phyloP scores from a whole-genome alignment of 2,797 vertebrate genomes.

The Sciaenops ocellatus region DNA sequence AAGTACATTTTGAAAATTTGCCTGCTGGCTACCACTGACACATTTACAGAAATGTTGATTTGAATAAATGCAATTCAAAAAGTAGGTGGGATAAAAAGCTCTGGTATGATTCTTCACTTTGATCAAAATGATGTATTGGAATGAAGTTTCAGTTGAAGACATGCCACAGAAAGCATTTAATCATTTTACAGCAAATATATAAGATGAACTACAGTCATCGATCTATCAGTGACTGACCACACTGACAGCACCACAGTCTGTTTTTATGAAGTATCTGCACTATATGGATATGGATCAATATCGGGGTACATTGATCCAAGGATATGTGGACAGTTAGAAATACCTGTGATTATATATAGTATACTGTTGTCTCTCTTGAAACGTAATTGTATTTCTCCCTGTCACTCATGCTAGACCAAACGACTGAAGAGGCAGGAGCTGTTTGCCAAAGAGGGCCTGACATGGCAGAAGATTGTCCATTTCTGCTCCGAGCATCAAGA shows the following conservation, averaged over 20 bases:
- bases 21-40: neutral
- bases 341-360: conserved; percentile 1
- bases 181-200: neutral
- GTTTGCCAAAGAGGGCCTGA: conserved; percentile 89
- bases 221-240: neutral
- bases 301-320: neutral
- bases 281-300: neutral
- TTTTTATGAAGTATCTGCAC: neutral
- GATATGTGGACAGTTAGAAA: neutral
- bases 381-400: conserved; percentile 38
- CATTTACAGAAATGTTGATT: neutral
- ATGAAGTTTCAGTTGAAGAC: neutral
- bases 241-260: too few relatives aligned
- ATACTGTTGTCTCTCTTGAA: conserved; percentile 26
- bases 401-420: conserved; percentile 86
- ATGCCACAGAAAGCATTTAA: neutral
- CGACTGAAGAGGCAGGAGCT: conserved; percentile 90
- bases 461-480: conserved; percentile 93
- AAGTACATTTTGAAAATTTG: too few relatives aligned
- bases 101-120: neutral
- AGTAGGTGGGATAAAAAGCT: neutral
- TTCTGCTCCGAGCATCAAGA: conserved; percentile 91
- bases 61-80: neutral
- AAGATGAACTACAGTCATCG: neutral
- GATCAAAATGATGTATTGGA: neutral